Evolutionary conservation across 2,888 invertebrate species (phyloP).

Genomic region (Thera obeliscata): DNA sequence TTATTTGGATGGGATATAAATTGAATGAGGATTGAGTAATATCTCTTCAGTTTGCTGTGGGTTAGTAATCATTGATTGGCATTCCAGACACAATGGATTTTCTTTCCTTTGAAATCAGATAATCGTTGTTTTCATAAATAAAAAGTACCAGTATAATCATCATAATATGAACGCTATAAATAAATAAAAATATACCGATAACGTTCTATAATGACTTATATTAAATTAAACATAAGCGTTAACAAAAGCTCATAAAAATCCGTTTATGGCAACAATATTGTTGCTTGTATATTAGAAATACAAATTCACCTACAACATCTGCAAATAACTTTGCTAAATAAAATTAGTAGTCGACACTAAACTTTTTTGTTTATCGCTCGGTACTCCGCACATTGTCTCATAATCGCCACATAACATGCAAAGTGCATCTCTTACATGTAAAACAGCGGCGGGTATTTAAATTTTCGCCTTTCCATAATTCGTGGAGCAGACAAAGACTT

Average conservation of each 20-base stretch:
- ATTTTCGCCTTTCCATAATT: conserved; percentile 81
- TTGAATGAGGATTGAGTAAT: not conserved
- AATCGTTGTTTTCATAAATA: too few relatives aligned
- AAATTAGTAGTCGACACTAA: conserved; percentile 17
- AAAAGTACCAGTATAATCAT: too few relatives aligned
- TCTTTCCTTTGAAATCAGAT: too few relatives aligned
- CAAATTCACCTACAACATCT: conserved; percentile 13
- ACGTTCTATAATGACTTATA: not conserved
- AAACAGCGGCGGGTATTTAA: conserved; percentile 82
- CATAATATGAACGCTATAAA: not conserved
- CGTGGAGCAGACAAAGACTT: conserved; percentile 79
- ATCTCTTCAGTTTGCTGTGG: not conserved
- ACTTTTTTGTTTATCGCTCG: conserved; percentile 23
- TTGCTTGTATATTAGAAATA: not conserved
- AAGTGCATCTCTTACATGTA: conserved; percentile 83
- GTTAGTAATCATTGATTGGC: too few relatives aligned
- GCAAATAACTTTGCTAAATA: conserved; percentile 19
- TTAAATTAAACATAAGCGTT: not conserved
- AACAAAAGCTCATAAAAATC: not conserved
- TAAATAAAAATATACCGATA: not conserved
- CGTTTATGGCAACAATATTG: not conserved
- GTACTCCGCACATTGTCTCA: conserved; percentile 59
- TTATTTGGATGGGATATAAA: conserved; percentile 8
- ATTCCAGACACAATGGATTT: too few relatives aligned
- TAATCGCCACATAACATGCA: conserved; percentile 77